phyloP scores from a whole-genome alignment of 2,888 invertebrate species.

The Dolomedes plantarius region DNA sequence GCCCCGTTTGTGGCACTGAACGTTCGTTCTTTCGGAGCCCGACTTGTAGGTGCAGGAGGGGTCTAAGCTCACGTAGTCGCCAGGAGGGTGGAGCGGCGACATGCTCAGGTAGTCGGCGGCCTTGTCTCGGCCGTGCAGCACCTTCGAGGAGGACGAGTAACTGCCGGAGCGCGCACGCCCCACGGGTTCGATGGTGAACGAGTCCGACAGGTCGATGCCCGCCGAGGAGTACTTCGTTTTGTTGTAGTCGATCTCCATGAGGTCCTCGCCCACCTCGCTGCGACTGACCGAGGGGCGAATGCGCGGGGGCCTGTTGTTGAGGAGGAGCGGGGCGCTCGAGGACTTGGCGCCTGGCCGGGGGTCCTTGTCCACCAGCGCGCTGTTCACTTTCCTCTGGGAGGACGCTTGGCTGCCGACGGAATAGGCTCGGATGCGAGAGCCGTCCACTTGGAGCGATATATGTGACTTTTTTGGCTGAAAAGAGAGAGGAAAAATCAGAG shows the following conservation, averaged over 20 bases:
- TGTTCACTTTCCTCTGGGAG: constrained; percentile 32
- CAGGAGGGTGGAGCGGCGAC: constrained; percentile 64
- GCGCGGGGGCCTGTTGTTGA: constrained; percentile 54
- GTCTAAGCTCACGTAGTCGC: constrained; percentile 66
- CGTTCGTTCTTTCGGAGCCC: background rate
- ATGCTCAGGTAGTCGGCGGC: constrained; percentile 51
- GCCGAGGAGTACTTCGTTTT: constrained; percentile 29
- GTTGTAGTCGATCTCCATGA: constrained; percentile 76
- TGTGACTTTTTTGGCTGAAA: constrained; percentile 64
- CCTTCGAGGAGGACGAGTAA: constrained; percentile 57
- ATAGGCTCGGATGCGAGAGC: constrained; percentile 83
- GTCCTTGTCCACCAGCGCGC: constrained; percentile 48
- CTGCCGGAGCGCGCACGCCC: constrained; percentile 65
- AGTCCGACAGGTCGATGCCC: constrained; percentile 54
- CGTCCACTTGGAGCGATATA: constrained; percentile 57
- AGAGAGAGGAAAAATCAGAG: background rate
- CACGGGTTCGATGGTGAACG: constrained; percentile 70
- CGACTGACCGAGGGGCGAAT: constrained; percentile 73
- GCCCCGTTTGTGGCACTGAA: too few species aligned
- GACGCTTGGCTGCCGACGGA: constrained; percentile 84
- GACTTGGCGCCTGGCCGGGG: constrained; percentile 63
- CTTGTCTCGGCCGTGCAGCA: constrained; percentile 50
- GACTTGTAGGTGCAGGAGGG: constrained; percentile 37
- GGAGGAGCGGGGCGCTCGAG: constrained; percentile 69
- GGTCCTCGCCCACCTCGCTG: constrained; percentile 75